These are phyloP conservation scores for Lontra canadensis DNA, from an alignment of 2,113 vertebrate genomes.

Conservation along the genomic window DNA sequence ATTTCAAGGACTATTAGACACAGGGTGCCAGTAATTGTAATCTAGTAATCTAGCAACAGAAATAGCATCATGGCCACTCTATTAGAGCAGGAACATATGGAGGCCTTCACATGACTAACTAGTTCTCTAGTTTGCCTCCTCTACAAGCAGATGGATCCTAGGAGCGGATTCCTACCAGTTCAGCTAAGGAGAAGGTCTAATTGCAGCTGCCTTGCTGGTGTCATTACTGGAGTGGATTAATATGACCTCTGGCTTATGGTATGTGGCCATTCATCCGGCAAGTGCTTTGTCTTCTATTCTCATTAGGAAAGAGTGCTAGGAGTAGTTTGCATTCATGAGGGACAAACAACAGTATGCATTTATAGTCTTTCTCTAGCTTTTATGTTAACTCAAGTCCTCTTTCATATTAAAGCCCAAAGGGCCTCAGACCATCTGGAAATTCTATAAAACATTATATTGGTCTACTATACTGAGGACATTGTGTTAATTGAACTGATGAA, in stretches of 20 bases:
- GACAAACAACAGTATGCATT: not conserved
- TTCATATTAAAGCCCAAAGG: not conserved
- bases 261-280: not conserved
- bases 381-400: not conserved
- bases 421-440: not conserved
- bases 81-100: no score
- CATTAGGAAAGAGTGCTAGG: not conserved
- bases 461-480: not conserved
- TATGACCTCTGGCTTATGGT: not conserved
- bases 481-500: not conserved
- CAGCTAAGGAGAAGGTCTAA: not conserved
- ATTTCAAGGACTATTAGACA: not conserved
- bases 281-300: not conserved
- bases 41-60: not conserved
- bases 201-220: not conserved
- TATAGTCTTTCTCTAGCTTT: not conserved
- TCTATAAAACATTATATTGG: not conserved
- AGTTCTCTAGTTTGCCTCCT: not conserved
- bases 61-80: not conserved
- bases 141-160: not conserved
- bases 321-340: not conserved
- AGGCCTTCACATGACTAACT: not conserved
- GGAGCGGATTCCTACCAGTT: not conserved
- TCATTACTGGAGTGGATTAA: not conserved
- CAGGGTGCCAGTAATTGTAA: not conserved